Evolutionary conservation across 1,140 invertebrate species (phyloP).

Genomic region (Sycobia sp.): DNA sequence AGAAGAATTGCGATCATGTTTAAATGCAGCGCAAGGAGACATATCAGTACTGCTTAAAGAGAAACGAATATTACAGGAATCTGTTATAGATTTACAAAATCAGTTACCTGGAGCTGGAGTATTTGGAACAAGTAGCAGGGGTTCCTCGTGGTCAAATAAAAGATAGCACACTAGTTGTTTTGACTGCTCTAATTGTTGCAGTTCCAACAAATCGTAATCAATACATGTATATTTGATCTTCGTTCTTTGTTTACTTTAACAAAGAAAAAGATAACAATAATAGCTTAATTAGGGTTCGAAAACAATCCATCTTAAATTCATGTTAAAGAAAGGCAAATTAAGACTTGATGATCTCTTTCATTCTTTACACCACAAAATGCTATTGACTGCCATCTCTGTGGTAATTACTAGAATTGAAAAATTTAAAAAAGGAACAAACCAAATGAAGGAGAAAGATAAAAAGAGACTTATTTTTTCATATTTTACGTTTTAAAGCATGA

Average conservation of each 20-base stretch:
- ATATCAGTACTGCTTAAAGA: constrained; percentile 72
- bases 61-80: constrained; percentile 74
- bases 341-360: constrained; percentile 12
- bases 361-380: constrained; percentile 31
- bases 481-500: too few species aligned
- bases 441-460: not conserved
- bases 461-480: too few species aligned
- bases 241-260: too few species aligned
- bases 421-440: too few species aligned
- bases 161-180: constrained; percentile 72
- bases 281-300: too few species aligned
- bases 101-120: constrained; percentile 49
- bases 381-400: constrained; percentile 36
- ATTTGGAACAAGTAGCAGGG: constrained; percentile 51
- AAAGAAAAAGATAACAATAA: not conserved
- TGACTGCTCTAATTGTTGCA: constrained; percentile 68
- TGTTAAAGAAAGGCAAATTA: constrained; percentile 20
- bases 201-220: constrained; percentile 43
- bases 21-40: constrained; percentile 74
- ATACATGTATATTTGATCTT: not conserved
- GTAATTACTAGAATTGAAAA: constrained; percentile 17
- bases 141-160: constrained; percentile 62
- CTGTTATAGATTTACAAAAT: constrained; percentile 68
- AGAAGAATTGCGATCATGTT: constrained; percentile 68
- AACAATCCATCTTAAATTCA: too few species aligned